Evolutionary conservation across 2,888 invertebrate species (phyloP).

Genomic region (Endotricha flammealis): DNA sequence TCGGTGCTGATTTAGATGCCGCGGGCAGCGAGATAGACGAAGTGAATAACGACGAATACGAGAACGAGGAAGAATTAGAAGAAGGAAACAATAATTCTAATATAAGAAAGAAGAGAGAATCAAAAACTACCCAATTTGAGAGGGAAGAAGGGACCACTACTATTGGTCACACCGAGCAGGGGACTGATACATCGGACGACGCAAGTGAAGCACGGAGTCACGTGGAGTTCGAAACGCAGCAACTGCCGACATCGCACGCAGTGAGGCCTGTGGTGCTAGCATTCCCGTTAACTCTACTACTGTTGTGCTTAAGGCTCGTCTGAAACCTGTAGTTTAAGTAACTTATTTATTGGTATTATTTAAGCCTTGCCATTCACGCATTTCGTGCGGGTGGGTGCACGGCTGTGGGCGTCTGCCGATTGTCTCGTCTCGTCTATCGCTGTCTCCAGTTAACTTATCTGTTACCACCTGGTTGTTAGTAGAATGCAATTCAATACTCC

Average conservation of each 20-base stretch:
- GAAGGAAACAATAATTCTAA: too few relatives aligned
- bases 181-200: too few relatives aligned
- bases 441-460: slow-evolving; percentile 31
- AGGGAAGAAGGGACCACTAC: slow-evolving; percentile 42
- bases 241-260: slow-evolving; percentile 17
- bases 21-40: slow-evolving; percentile 45
- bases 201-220: slow-evolving; percentile 42
- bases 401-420: slow-evolving; percentile 31
- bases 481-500: slow-evolving; percentile 70
- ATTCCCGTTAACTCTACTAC: slow-evolving; percentile 40
- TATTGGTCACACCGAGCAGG: slow-evolving; percentile 28
- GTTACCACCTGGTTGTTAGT: slow-evolving; percentile 56
- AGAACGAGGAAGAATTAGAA: slow-evolving; percentile 23
- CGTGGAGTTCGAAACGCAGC: slow-evolving; percentile 41
- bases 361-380: slow-evolving; percentile 72
- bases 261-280: slow-evolving; percentile 22
- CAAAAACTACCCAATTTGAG: slow-evolving; percentile 52
- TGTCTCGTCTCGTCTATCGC: slow-evolving; percentile 17
- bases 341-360: slow-evolving; percentile 65
- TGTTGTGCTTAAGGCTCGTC: slow-evolving; percentile 37
- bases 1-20: slow-evolving; percentile 38
- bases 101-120: slow-evolving; percentile 41
- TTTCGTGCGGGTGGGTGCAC: slow-evolving; percentile 43
- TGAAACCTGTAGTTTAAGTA: slow-evolving; percentile 40
- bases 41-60: slow-evolving; percentile 29